Base-by-base conservation (phyloP, 2,888 invertebrate genomes). In the Volucella inflata region DNA sequence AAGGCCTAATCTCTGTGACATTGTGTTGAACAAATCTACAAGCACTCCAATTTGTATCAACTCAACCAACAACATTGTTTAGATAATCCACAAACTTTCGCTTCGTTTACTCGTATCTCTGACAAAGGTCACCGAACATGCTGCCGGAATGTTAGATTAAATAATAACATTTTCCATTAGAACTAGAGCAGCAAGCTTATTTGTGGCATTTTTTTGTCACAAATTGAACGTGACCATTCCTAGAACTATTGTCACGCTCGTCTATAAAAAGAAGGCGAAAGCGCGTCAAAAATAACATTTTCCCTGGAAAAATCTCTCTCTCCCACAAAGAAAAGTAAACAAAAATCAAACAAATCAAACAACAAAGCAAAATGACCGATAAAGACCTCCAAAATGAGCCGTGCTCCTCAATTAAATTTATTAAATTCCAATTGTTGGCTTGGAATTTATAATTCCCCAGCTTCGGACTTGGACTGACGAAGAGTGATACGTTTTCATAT, bases 371-470 rank as follows among this genome's bases (percentile, higher is more conserved):
- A 68, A 48, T 76, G 30, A 46, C 44, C 42, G 30, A 17, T 10
- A 2, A 51, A 67, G 68, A 60, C 77, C 64, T 78, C 71, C 53
- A 70, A 77, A 59, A 30, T n/a, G 21, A 21, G 14, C 21, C 44
- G 12, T 50, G 57, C 57, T 57, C 50, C 42, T 67, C 75, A 75
- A 75, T 75, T 67, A 67, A 64, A 64, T 71, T 78, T 57, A 59
- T 65, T 64, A 57, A 71, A 71, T 65, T 59, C 36, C 64, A 59
- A 59, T 64, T 79, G 78, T 65, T 71, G 71, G 38, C 1, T 38
- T 11, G 71, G 65, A 72, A 72, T 72, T 65, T 44, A 60, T 65
- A 57, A 79, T 65, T 65, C 40, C 2, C 1, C 21, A 21, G 21
- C 51, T 40, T 30, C 48, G 55, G 30, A 30, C 30, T 38, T 40